Base-by-base conservation (phyloP, 1,140 invertebrate species). In the Drosophila repleta region DNA sequence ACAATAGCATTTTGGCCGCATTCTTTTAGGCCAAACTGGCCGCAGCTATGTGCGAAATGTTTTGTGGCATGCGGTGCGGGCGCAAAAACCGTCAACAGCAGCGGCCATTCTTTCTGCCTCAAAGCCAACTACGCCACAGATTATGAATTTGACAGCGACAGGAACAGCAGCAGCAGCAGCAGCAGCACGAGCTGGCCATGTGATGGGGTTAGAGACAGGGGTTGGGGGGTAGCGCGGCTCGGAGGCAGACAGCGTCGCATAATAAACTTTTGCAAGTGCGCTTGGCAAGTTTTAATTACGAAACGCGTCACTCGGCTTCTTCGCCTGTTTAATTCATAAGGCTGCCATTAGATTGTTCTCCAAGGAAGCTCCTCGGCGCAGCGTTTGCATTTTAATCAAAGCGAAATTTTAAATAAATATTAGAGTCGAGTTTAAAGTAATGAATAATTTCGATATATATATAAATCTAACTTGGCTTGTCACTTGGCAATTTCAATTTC, bases 371-470 rank as follows among this genome's bases (percentile, higher is more conserved):
- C 10, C 32, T 13, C 11, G 11, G 32, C 32, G 4, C n/a, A n/a
- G 35, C 52, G 20, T 55, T 43, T 73, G 57, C 70, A 85, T 87
- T 87, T 85, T 87, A 82, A 78, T 88, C 81, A 87, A 87, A 85
- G 82, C 68, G 65, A 75, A 87, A 85, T 87, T 81, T 87, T 85
- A 85, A 78, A 85, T 85, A 85, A 87, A 85, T 85, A 82, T 87
- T 82, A 62, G 74, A 78, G 62, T 58, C 64, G 51, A 32, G 57
- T 13, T 6, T 64, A 60, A 74, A 57, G 62, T 65, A 58, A 81
- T 87, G 81, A 87, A 84, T 84, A 84, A 87, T 81, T 81, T 84
- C 7, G 37, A 15, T 52, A 43, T 15, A 1, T 41, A 15, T 39
- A 13, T 11, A 41, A 41, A 41, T 15, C 13, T 41, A 15, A 15